Conservation (phyloP, 2,113 vertebrate species). For the Nannobrachium achirus region DNA sequence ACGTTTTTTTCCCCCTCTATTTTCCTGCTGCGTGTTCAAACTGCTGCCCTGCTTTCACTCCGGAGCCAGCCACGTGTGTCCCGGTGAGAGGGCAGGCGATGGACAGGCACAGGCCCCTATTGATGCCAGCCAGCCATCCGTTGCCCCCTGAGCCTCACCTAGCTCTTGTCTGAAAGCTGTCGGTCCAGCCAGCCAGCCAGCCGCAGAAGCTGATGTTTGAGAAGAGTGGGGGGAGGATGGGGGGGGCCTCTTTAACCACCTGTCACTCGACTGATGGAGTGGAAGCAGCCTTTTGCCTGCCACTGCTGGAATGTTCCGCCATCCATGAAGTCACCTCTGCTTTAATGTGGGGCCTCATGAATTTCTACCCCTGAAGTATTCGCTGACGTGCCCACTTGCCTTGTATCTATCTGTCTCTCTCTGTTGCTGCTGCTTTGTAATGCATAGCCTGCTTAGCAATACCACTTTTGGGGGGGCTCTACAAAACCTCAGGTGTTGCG, state of each 20-base stretch:
- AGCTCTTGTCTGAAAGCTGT: slow-evolving; percentile 56
- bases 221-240: neutral
- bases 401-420: neutral
- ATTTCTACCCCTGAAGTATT: slow-evolving; percentile 7
- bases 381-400: slow-evolving; percentile 9
- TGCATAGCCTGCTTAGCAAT: neutral
- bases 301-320: slow-evolving; percentile 30
- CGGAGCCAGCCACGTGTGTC: slow-evolving; percentile 37
- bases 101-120: slow-evolving; percentile 41
- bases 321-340: neutral
- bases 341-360: slow-evolving; percentile 35
- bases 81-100: slow-evolving; percentile 41
- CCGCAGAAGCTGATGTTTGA: slow-evolving; percentile 20
- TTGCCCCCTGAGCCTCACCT: slow-evolving; percentile 24
- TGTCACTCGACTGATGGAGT: slow-evolving; percentile 67
- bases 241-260: slow-evolving; percentile 50
- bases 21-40: no score
- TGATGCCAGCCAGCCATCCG: slow-evolving; percentile 39
- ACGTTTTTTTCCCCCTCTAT: neutral
- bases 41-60: slow-evolving; percentile 8
- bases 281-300: slow-evolving; percentile 51
- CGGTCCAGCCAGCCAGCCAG: slow-evolving; percentile 41
- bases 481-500: slow-evolving; percentile 68
- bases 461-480: neutral
- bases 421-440: slow-evolving; percentile 1